phyloP scores from a whole-genome alignment of 2,113 vertebrate genomes.

The Xenopus borealis region DNA sequence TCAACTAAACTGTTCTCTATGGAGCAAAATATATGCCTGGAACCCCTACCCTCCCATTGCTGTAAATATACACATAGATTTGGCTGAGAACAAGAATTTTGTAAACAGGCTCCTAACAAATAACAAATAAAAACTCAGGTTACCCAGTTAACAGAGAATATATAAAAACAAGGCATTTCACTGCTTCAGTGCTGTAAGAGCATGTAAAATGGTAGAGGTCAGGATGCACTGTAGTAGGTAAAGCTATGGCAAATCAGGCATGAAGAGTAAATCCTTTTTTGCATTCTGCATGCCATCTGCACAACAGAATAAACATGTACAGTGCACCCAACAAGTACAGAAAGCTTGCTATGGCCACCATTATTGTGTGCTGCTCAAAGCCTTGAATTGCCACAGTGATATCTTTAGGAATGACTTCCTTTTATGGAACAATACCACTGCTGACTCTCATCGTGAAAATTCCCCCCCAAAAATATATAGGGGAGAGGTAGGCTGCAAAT shows the following conservation, averaged over 20 bases:
- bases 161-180: neutral
- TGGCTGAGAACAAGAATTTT: neutral
- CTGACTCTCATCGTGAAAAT: too few relatives aligned
- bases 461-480: too few relatives aligned
- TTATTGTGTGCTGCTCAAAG: constrained; percentile 8
- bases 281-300: neutral
- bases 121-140: too few relatives aligned
- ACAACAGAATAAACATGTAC: neutral
- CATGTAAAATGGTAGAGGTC: neutral
- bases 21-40: too few relatives aligned
- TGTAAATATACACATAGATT: too few relatives aligned
- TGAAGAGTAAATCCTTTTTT: neutral
- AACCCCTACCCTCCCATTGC: too few relatives aligned
- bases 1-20: too few relatives aligned
- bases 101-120: neutral
- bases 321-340: constrained; percentile 25
- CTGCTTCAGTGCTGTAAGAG: constrained; percentile 10
- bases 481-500: too few relatives aligned
- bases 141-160: too few relatives aligned
- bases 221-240: constrained; percentile 1
- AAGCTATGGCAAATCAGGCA: constrained; percentile 14
- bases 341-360: constrained; percentile 38
- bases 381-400: too few relatives aligned
- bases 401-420: too few relatives aligned
- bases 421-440: too few relatives aligned